Percentiles rank a stretch among this genome's conserved stretches.
phyloP scores from a whole-genome alignment of 2,888 invertebrate genomes.

The Marasmarcha lunaedactyla region DNA sequence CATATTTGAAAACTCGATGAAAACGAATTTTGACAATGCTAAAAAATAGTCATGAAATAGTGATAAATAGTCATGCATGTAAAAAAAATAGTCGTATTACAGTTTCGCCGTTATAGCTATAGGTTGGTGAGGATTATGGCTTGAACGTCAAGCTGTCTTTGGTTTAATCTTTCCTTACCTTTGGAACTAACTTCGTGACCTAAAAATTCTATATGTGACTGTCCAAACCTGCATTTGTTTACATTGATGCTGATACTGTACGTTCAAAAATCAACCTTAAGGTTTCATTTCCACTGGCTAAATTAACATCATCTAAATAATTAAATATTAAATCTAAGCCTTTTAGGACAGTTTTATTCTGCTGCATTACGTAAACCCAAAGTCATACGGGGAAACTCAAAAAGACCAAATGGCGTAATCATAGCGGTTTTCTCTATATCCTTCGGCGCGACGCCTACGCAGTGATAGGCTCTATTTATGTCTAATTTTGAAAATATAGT shows the following conservation, averaged over 20 bases:
- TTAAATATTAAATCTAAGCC: constrained; percentile 18
- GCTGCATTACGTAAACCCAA: constrained; percentile 4
- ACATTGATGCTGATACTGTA: constrained; percentile 8
- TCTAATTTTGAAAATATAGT: constrained; percentile 9
- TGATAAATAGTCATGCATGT: too few species aligned
- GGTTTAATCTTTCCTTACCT: constrained; percentile 1
- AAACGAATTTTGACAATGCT: too few species aligned
- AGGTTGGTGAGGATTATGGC: too few species aligned
- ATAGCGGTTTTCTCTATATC: constrained; percentile 15
- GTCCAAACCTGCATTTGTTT: constrained; percentile 7
- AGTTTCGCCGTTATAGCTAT: too few species aligned
- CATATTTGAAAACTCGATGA: too few species aligned
- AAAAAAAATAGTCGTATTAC: too few species aligned
- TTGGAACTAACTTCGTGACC: constrained; percentile 4
- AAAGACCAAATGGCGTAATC: constrained; percentile 8
- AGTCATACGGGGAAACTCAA: background rate
- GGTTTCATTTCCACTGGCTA: constrained; percentile 13
- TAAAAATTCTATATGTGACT: constrained; percentile 5
- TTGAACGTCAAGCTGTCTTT: too few species aligned
- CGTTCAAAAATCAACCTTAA: background rate
- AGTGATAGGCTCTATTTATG: constrained; percentile 8
- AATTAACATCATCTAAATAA: constrained; percentile 25
- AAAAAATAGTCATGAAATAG: too few species aligned
- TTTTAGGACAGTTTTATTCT: constrained; percentile 7
- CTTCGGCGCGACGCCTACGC: constrained; percentile 3